Conservation (phyloP, 2,113 vertebrate genomes). For the Todiramphus chloris region DNA sequence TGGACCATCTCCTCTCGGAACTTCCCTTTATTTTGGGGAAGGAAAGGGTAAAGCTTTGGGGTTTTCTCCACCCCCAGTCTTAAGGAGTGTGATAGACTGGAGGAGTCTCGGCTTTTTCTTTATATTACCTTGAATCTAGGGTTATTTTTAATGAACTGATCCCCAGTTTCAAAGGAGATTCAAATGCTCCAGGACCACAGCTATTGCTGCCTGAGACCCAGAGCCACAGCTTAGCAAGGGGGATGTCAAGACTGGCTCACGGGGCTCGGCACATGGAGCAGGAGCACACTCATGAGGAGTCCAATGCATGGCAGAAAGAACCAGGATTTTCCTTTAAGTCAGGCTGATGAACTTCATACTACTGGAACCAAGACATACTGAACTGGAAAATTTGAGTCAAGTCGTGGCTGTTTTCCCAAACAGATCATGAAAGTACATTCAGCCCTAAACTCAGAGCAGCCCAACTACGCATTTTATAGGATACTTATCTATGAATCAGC, state of each 20-base stretch:
- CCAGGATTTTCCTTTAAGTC: neutral
- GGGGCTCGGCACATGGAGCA: neutral
- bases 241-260: neutral
- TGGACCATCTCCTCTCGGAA: neutral
- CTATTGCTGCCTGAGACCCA: neutral
- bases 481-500: conserved; percentile 59
- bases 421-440: conserved; percentile 50
- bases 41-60: fast-evolving
- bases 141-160: neutral
- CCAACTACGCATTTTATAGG: conserved; percentile 40
- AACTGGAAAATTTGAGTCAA: conserved; percentile 53
- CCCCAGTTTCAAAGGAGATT: neutral
- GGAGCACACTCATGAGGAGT: neutral
- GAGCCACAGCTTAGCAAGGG: neutral
- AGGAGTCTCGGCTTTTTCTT: neutral
- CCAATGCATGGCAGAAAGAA: neutral
- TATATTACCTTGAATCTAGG: neutral
- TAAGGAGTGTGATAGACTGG: neutral
- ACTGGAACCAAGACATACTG: neutral
- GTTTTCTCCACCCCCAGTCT: neutral
- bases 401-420: conserved; percentile 32
- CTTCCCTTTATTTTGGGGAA: neutral
- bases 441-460: conserved; percentile 35
- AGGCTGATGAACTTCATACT: neutral
- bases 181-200: neutral